Evolutionary conservation across 2,113 vertebrate genomes (phyloP).

Genomic region (Leucopsar rothschildi): DNA sequence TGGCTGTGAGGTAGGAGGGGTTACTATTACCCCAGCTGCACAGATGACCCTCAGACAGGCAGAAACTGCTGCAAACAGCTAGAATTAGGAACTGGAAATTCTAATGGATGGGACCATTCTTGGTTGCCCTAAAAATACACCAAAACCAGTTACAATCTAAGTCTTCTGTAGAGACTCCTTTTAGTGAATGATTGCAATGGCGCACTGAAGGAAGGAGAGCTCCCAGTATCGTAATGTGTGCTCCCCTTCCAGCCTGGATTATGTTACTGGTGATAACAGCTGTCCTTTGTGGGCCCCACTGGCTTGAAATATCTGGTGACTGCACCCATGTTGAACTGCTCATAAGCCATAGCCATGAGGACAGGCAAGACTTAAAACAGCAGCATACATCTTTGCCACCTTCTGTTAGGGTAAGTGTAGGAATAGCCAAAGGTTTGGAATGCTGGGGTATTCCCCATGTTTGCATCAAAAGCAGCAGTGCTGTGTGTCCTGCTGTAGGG

Average conservation of each 20-base stretch:
- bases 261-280: background rate
- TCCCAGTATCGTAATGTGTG: fast-evolving
- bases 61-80: background rate
- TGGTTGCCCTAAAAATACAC: background rate
- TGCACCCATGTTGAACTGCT: background rate
- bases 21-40: background rate
- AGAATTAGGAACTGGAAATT: background rate
- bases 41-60: background rate
- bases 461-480: background rate
- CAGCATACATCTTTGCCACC: background rate
- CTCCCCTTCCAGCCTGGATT: background rate
- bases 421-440: background rate
- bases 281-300: background rate
- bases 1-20: background rate
- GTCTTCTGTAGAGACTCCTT: background rate
- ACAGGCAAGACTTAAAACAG: background rate
- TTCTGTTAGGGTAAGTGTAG: background rate
- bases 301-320: background rate
- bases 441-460: background rate
- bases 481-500: background rate
- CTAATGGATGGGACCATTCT: background rate
- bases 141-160: background rate
- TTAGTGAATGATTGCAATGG: background rate
- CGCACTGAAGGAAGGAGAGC: background rate
- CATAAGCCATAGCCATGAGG: background rate